phyloP scores from a whole-genome alignment of 2,797 vertebrate species.

The Margarornis squamiger region DNA sequence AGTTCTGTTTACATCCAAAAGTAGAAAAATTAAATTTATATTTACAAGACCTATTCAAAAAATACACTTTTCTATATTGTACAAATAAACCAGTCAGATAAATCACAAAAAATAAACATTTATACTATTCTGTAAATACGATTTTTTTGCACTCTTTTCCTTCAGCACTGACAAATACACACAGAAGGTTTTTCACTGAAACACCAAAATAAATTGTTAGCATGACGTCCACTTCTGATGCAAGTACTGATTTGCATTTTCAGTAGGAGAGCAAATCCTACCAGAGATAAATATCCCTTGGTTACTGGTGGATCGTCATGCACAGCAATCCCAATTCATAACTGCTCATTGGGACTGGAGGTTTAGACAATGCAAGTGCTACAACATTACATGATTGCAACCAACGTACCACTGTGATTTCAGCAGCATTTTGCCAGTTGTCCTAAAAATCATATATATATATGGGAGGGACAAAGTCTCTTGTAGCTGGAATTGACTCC shows the following conservation, averaged over 20 bases:
- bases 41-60: constrained; percentile 85
- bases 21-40: constrained; percentile 84
- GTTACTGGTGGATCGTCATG: neutral
- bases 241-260: neutral
- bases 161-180: constrained; percentile 5
- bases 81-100: constrained; percentile 78
- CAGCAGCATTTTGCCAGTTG: neutral
- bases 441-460: neutral
- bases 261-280: neutral
- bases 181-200: neutral
- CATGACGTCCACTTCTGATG: neutral
- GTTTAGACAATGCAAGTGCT: neutral
- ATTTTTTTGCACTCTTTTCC: constrained; percentile 61
- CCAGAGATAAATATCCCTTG: neutral
- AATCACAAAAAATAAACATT: constrained; percentile 87
- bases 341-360: neutral
- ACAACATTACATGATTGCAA: neutral
- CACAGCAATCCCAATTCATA: neutral
- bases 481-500: neutral
- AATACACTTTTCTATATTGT: constrained; percentile 88
- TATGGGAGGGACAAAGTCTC: neutral
- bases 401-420: neutral
- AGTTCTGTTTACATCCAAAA: constrained; percentile 82
- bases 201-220: neutral
- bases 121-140: constrained; percentile 83